A percentile compares a stretch with the other conserved stretches of the same genome.
These are phyloP conservation scores for Nipponia nippon DNA, from an alignment of 2,113 vertebrate species.

Conservation along the genomic window DNA sequence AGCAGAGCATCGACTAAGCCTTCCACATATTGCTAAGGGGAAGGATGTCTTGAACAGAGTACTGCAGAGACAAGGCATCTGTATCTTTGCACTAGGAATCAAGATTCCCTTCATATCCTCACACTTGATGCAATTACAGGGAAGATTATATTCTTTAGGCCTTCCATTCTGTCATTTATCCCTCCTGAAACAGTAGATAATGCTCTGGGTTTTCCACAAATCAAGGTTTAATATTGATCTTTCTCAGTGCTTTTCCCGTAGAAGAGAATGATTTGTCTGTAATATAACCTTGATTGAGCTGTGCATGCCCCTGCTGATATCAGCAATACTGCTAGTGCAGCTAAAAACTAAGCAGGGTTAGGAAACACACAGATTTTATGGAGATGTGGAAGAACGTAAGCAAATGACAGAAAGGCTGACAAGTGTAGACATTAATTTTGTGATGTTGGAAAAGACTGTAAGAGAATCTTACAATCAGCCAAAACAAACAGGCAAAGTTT, in stretches of 20 bases:
- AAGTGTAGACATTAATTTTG: neutral
- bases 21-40: neutral
- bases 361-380: neutral
- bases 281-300: slow-evolving; percentile 26
- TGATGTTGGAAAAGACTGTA: neutral
- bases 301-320: neutral
- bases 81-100: neutral
- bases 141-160: slow-evolving; percentile 17
- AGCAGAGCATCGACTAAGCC: neutral
- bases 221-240: slow-evolving; percentile 18
- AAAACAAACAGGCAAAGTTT: neutral
- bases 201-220: neutral
- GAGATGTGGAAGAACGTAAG: neutral
- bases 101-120: slow-evolving; percentile 12
- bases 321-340: neutral
- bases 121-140: slow-evolving; percentile 15
- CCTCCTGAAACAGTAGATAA: slow-evolving; percentile 30
- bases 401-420: neutral
- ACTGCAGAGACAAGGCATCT: neutral
- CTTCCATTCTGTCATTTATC: neutral
- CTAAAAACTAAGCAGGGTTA: neutral
- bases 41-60: neutral
- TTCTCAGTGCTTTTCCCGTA: neutral
- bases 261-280: neutral
- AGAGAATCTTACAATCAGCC: neutral